phyloP scores from a whole-genome alignment of 1,140 invertebrate genomes.

The Druon quercuslanigerum region DNA sequence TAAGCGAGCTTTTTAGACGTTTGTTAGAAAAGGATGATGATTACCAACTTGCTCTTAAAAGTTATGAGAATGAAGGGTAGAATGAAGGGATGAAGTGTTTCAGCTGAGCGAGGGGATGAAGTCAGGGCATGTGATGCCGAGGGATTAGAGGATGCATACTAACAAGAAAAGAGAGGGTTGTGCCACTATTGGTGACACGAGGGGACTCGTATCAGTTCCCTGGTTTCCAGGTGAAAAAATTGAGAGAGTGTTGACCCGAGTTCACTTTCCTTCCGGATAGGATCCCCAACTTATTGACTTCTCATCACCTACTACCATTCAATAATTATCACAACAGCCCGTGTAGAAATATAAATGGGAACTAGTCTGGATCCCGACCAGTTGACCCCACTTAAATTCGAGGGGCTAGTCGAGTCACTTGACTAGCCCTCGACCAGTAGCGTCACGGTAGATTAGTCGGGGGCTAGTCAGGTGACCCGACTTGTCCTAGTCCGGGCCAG shows the following conservation, averaged over 20 bases:
- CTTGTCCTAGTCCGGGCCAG: too few relatives aligned
- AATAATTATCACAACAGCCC: too few relatives aligned
- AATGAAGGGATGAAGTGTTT: neutral
- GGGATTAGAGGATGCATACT: conserved; percentile 12
- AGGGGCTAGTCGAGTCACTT: too few relatives aligned
- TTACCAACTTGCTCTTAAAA: conserved; percentile 3
- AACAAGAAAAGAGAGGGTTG: conserved; percentile 8
- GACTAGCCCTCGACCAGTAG: too few relatives aligned
- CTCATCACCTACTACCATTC: neutral
- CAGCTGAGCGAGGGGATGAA: conserved; percentile 3
- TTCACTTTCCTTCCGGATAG: neutral
- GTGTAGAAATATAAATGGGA: too few relatives aligned
- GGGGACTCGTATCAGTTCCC: neutral
- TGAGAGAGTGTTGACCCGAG: conserved; percentile 17
- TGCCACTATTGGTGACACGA: conserved; percentile 1
- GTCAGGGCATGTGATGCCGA: neutral
- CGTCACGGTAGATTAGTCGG: too few relatives aligned
- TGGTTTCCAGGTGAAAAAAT: neutral
- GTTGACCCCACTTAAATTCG: too few relatives aligned
- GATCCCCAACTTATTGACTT: neutral
- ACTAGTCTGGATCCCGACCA: too few relatives aligned
- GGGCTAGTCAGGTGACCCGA: too few relatives aligned
- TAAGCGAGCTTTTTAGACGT: neutral
- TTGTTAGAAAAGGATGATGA: neutral
- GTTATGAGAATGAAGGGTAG: neutral